These are phyloP conservation scores for Tiliacea aurago DNA, from an alignment of 2,888 invertebrate species.

Conservation along the genomic window DNA sequence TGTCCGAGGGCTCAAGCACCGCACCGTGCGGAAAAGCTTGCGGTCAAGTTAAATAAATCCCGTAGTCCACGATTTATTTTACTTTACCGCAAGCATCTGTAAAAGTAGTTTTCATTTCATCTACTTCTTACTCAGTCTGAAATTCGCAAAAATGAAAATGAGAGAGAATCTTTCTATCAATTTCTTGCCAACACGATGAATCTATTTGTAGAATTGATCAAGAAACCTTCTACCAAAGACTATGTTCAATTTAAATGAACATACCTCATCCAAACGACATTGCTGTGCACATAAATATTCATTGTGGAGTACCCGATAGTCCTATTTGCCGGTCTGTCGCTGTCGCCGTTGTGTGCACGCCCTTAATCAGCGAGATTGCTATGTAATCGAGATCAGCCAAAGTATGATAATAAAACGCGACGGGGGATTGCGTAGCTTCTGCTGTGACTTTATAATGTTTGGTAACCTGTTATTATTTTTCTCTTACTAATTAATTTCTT, in stretches of 20 bases:
- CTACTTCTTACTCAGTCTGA: background rate
- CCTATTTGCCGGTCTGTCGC: conserved; percentile 86
- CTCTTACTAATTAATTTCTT: background rate
- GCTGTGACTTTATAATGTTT: conserved; percentile 67
- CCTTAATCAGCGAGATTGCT: conserved; percentile 86
- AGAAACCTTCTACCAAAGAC: conserved; percentile 54
- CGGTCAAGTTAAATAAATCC: conserved; percentile 41
- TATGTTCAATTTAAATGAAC: conserved; percentile 61
- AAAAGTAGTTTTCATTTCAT: conserved; percentile 30
- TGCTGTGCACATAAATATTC: conserved; percentile 82
- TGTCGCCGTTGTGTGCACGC: conserved; percentile 72
- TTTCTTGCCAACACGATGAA: background rate
- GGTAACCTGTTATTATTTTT: background rate
- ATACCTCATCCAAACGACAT: conserved; percentile 77
- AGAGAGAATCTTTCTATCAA: background rate
- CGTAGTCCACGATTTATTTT: background rate
- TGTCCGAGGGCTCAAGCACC: conserved; percentile 7
- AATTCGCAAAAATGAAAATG: conserved; percentile 11
- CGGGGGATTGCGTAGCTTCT: conserved; percentile 68
- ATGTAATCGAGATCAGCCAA: conserved; percentile 82
- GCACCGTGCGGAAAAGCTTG: conserved; percentile 5
- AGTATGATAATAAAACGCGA: conserved; percentile 81
- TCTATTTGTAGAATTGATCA: conserved; percentile 9
- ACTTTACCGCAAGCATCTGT: conserved; percentile 5
- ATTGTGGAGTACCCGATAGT: conserved; percentile 79